Percentiles rank a stretch among this genome's conserved stretches.
Evolutionary conservation across 2,797 vertebrate genomes (phyloP).

Genomic region (Danio jaintianensis): DNA sequence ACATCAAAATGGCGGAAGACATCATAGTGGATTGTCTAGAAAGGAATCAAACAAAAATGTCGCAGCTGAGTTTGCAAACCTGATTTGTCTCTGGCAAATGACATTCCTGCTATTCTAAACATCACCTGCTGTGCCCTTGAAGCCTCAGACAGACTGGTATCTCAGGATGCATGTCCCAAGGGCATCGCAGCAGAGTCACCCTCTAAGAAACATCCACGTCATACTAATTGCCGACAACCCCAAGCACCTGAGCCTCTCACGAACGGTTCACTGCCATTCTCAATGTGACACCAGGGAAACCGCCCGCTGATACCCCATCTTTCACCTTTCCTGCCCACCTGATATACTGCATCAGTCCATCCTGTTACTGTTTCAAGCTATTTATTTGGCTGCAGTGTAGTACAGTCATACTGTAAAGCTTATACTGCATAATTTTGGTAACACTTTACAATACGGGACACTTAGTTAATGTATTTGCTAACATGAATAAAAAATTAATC

Average conservation of each 20-base stretch:
- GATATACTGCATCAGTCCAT: neutral
- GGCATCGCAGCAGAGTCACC: slow-evolving; percentile 43
- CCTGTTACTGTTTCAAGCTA: neutral
- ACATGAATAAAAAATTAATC: too few relatives aligned
- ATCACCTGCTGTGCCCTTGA: neutral
- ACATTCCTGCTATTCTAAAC: neutral
- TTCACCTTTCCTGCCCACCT: neutral
- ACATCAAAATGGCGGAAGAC: neutral
- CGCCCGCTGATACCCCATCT: neutral
- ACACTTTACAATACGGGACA: too few relatives aligned
- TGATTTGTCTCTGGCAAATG: neutral
- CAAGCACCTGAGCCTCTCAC: slow-evolving; percentile 41
- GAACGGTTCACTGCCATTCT: slow-evolving; percentile 58
- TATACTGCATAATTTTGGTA: neutral
- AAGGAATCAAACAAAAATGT: neutral
- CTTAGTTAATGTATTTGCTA: too few relatives aligned
- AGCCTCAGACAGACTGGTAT: neutral
- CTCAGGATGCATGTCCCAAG: slow-evolving; percentile 30
- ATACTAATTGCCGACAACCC: slow-evolving; percentile 25
- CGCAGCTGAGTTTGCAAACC: neutral
- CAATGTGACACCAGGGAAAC: slow-evolving; percentile 70
- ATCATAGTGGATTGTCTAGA: neutral
- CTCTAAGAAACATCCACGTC: slow-evolving; percentile 17
- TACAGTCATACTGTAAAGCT: neutral
- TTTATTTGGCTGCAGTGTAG: neutral